Evolutionary conservation across 1,140 invertebrate species (phyloP).

Genomic region (Diorhabda carinulata): DNA sequence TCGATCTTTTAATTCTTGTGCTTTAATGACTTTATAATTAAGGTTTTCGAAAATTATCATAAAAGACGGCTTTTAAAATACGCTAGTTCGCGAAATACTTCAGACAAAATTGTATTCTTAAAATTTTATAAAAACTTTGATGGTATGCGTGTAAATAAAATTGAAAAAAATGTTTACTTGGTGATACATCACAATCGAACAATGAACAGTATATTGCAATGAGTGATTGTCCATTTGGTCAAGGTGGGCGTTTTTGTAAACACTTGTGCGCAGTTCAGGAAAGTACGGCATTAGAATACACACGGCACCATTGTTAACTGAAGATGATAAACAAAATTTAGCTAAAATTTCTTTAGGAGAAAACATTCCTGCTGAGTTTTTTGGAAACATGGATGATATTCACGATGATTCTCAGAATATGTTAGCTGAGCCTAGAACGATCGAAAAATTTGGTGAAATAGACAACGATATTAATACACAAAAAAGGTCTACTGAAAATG

Average conservation of each 20-base stretch:
- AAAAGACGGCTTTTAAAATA: slow-evolving; percentile 11
- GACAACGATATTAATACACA: too few species aligned
- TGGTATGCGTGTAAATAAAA: slow-evolving; percentile 9
- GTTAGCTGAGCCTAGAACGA: too few species aligned
- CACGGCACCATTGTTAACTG: slow-evolving; percentile 14
- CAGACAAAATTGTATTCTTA: slow-evolving; percentile 9
- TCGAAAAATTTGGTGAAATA: too few species aligned
- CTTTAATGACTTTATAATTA: slow-evolving; percentile 11
- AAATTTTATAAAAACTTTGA: slow-evolving; percentile 8
- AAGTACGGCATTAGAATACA: slow-evolving; percentile 16
- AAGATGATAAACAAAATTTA: slow-evolving; percentile 18
- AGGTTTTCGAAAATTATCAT: slow-evolving; percentile 23
- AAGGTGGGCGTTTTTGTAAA: slow-evolving; percentile 23
- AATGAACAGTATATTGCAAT: slow-evolving; percentile 8
- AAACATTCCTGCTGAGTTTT: slow-evolving; percentile 15
- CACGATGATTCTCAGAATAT: too few species aligned
- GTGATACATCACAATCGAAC: slow-evolving; percentile 6
- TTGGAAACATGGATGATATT: too few species aligned
- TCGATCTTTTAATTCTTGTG: slow-evolving; percentile 21
- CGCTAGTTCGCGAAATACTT: slow-evolving; percentile 13
- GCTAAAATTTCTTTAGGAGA: slow-evolving; percentile 15
- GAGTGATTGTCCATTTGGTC: slow-evolving; percentile 21
- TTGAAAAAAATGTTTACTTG: slow-evolving; percentile 14
- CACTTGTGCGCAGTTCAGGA: slow-evolving; percentile 17
- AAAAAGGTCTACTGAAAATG: too few species aligned